These are phyloP conservation scores for Philopedon plagiatum DNA, from an alignment of 2,888 invertebrate genomes.

Conservation along the genomic window DNA sequence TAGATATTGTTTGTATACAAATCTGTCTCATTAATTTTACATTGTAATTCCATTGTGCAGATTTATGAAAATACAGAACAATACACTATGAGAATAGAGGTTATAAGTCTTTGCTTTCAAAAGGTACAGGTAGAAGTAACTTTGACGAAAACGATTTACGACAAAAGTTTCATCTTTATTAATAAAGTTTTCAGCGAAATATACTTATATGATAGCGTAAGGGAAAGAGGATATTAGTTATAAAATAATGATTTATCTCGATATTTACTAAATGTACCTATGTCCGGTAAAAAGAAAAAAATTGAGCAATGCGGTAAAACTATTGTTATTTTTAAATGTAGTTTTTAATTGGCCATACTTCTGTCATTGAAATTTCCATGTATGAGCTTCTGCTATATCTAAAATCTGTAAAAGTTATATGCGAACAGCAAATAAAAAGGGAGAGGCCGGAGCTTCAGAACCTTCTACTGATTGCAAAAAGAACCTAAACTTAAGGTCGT, in stretches of 20 bases:
- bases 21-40: conserved; percentile 6
- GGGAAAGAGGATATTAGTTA: not conserved
- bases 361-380: too few species aligned
- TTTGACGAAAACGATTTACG: conserved; percentile 20
- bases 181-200: conserved; percentile 7
- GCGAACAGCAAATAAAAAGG: too few species aligned
- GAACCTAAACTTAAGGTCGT: too few species aligned
- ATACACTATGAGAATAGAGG: conserved; percentile 1
- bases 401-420: too few species aligned
- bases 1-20: not conserved
- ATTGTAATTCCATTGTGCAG: conserved; percentile 14
- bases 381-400: too few species aligned
- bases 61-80: conserved; percentile 10
- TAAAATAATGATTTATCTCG: not conserved
- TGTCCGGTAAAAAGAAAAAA: too few species aligned
- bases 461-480: too few species aligned
- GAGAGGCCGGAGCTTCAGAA: too few species aligned
- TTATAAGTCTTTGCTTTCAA: conserved; percentile 16
- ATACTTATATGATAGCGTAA: not conserved
- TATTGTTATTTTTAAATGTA: too few species aligned
- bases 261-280: too few species aligned
- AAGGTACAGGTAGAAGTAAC: conserved; percentile 10
- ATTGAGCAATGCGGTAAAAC: too few species aligned
- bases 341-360: too few species aligned
- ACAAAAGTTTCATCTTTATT: conserved; percentile 20